These are phyloP conservation scores for Lerema accius DNA, from an alignment of 1,140 invertebrate genomes.

Conservation along the genomic window DNA sequence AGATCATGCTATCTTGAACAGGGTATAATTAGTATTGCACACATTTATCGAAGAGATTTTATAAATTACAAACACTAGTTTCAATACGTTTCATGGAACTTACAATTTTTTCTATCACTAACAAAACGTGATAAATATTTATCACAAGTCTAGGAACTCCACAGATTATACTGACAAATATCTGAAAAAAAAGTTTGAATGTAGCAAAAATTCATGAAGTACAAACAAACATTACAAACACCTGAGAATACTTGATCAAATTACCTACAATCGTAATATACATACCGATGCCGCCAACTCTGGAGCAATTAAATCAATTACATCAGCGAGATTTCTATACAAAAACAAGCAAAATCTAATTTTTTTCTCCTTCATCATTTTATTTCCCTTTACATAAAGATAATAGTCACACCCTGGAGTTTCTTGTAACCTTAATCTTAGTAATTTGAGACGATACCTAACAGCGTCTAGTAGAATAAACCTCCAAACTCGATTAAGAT, in stretches of 20 bases:
- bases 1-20: too few species aligned
- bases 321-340: slow-evolving; percentile 62
- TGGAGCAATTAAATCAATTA: slow-evolving; percentile 56
- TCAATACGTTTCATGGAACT: slow-evolving; percentile 47
- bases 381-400: slow-evolving; percentile 57
- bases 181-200: slow-evolving; percentile 50
- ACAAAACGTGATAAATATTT: slow-evolving; percentile 59
- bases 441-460: slow-evolving; percentile 57
- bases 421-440: slow-evolving; percentile 57
- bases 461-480: slow-evolving; percentile 58
- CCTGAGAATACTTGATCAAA: slow-evolving; percentile 10
- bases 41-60: too few species aligned
- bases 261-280: slow-evolving; percentile 11
- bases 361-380: slow-evolving; percentile 59
- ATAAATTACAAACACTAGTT: too few species aligned
- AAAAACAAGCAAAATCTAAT: slow-evolving; percentile 54
- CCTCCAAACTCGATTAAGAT: slow-evolving; percentile 67
- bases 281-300: slow-evolving; percentile 67
- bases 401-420: slow-evolving; percentile 48
- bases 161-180: slow-evolving; percentile 61
- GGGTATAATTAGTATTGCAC: too few species aligned
- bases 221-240: too few species aligned
- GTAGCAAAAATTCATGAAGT: too few species aligned
- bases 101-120: slow-evolving; percentile 57
- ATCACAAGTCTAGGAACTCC: slow-evolving; percentile 65